Base-by-base conservation (phyloP, 1,140 invertebrate species). In the Asbolus verrucosus region DNA sequence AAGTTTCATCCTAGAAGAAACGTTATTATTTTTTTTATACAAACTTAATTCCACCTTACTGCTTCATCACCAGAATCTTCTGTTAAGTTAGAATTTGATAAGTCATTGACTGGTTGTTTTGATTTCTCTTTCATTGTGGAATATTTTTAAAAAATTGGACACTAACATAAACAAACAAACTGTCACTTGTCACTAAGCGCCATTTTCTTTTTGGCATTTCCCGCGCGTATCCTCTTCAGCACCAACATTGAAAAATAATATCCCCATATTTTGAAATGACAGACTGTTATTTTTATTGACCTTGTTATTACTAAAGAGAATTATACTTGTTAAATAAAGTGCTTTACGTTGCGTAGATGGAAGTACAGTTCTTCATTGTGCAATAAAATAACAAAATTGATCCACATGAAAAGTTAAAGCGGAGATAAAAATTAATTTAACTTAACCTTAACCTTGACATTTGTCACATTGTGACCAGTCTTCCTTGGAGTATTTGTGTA, bases 1-100 rank as follows among this genome's bases (percentile, higher is more conserved):
- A 93, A 31, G 92, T 93, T 77, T 93, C 91, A 80, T 92, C 90
- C 84, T 88, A 70, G 31, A 69, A 67, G 1, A 60, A 70, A 14
- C n/a, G n/a, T n/a, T n/a, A n/a, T n/a, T n/a, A n/a, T n/a, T n/a
- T n/a, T 15, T 43, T 50, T 16, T 6, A 16, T 9, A 14, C 38
- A 46, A 27, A 15, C 19, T 46, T 24, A 46, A 5, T 14, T 5
- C 8, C 3, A 30, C 14, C 13, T 71, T 76, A 79, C 79, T 39
- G 70, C 77, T 67, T 81, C 80, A 69, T 81, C 80, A 0, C 76
- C 80, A 30, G 80, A 81, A 30, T 80, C 80, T 69, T 80, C 79
- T 6, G 76, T 78, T 59, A 78, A 43, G 38, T 77, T 79, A 8
- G 75, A 73, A 65, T 69, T 75, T 8, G 68, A 69, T n/a, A n/a